Conservation (phyloP, 2,888 invertebrate species). For the Blastobasis lacticolella region DNA sequence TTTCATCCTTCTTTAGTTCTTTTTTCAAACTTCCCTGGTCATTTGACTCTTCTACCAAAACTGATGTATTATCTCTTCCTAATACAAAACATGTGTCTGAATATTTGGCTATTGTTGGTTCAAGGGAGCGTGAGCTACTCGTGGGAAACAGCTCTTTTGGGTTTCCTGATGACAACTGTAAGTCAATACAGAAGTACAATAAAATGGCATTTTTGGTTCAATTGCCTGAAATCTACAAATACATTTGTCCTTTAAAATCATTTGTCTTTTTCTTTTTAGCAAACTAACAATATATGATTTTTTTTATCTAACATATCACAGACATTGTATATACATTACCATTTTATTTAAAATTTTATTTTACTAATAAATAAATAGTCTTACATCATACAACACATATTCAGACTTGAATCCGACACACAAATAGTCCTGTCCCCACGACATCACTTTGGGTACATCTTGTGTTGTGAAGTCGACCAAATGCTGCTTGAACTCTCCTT, state of each 20-base stretch:
- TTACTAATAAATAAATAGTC: conserved; percentile 15
- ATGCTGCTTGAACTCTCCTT: conserved; percentile 83
- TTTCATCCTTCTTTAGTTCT: conserved; percentile 66
- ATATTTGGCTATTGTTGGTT: conserved; percentile 87
- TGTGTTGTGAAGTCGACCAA: conserved; percentile 83
- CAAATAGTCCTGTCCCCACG: conserved; percentile 89
- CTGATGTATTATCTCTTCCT: conserved; percentile 90
- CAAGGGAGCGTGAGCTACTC: conserved; percentile 83
- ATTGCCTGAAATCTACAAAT: too few species aligned
- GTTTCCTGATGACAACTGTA: conserved; percentile 72
- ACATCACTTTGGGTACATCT: conserved; percentile 86
- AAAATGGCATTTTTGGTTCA: too few species aligned
- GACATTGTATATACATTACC: background rate
- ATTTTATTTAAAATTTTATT: conserved; percentile 1
- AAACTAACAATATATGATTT: too few species aligned
- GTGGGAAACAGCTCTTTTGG: conserved; percentile 90
- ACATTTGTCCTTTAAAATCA: too few species aligned
- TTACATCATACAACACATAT: conserved; percentile 84
- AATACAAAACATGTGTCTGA: conserved; percentile 85
- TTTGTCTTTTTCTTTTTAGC: too few species aligned
- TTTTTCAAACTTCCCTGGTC: too few species aligned
- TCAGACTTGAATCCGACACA: conserved; percentile 91
- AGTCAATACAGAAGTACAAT: conserved; percentile 6
- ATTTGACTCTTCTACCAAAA: conserved; percentile 73
- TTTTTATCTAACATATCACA: too few species aligned